Evolutionary conservation across 92 coral and sea anemone genomes (phyloP), one percentile per base, ranked within the genome.

Genomic region (Porites lobata): DNA sequence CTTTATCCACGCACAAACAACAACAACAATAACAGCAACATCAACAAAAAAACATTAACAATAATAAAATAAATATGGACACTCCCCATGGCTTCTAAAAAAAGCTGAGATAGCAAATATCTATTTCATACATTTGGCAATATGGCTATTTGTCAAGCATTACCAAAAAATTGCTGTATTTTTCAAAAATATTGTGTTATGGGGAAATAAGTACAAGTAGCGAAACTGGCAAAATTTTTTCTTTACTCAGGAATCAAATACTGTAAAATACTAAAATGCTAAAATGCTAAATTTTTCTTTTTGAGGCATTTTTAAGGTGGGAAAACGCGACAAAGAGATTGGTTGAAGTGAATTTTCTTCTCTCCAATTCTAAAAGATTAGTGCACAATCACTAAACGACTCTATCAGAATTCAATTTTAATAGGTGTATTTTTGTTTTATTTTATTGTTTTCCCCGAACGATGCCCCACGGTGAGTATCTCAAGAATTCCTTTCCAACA

Each of bases 381-480:
- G 17, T 5, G 18, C 17, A 70, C 86, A 70, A 7, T 14, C n/a
- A 20, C 86, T 57, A 18, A 50, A 13, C 69, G 78, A 54, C 13
- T 82, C 20, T 26, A 57, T 11, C 18, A 51, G 29, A 11, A 10
- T 69, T 82, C 38, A 82, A 82, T 82, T 70, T 70, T 57, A 70
- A 69, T 43, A 69, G 9, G 20, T 0, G 18, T 70, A 52, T 70
- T 29, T 59, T 82, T 82, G 76, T 72, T 82, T 70, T 52, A 7
- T 38, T 56, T 54, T 82, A 57, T 82, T 69, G 38, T 32, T 82
- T 70, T 82, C 69, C 57, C 43, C 65, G 32, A 59, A 52, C 13
- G 52, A 65, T 17, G 78, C 58, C 85, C 86, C 59, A 70, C 57
- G 2, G 86, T 50, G 86, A 32, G 20, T 20, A 29, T 71, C 38